Base-by-base conservation (phyloP, 2,797 vertebrate species). In the Eutrigla gurnardus region DNA sequence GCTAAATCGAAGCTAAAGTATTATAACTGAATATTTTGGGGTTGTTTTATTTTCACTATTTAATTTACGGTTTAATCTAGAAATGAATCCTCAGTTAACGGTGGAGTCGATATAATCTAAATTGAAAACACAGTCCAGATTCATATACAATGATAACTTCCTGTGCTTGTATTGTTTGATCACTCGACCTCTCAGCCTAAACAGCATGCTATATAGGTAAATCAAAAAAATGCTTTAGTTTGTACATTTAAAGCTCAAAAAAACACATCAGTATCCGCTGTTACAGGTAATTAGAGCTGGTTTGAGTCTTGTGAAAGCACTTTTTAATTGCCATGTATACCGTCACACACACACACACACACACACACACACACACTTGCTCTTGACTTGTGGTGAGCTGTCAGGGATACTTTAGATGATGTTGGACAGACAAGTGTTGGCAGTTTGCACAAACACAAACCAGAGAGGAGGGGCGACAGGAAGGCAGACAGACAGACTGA, bases 341-440 rank as follows among this genome's bases (percentile, higher is more conserved):
- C 53, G 17, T 2, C 43, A 61, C 75, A 45, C 63, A 70, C 59
- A 65, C 66, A 43, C 47, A 54, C 59, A 61, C 66, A 74, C 77
- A 72, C 33, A 53, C 11, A 53, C 66, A 70, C 62, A 69, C 49
- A 63, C 76, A 63, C 60, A 74, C 45, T 45, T 40, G 36, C 35
- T 95, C 92, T 89, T 89, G 94, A 95, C 90, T 93, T 94, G 94
- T 46, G 94, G 95, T 93, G 87, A 93, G 93, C 94, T 95, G 95
- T 95, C 95, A 96, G 47, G 86, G 94, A 90, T 86, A 91, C 91
- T 97, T 96, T 94, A 90, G 92, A 92, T 96, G 95, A 97, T 78
- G 90, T 84, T 94, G 91, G 95, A 93, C 95, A 96, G 92, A 85
- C 87, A 86, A 82, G 78, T 65, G 80, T 65, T 75, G 73, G 74